Evolutionary conservation across 2,888 invertebrate species (phyloP).

Genomic region (Alsophila aescularia): DNA sequence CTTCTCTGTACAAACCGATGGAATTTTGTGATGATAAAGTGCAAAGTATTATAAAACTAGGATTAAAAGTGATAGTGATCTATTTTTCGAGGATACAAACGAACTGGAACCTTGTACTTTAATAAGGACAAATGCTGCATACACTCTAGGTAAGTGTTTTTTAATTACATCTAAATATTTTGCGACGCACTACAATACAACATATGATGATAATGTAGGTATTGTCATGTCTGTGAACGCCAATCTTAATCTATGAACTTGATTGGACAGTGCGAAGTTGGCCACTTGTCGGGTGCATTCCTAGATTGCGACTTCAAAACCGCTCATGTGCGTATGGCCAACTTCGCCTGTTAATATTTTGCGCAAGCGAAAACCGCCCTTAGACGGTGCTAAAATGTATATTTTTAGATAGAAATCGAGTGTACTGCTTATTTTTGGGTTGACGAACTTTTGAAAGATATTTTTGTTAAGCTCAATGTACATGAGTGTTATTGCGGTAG

Average conservation of each 20-base stretch:
- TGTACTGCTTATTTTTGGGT: slow-evolving; percentile 59
- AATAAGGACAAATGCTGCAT: slow-evolving; percentile 71
- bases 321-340: slow-evolving; percentile 58
- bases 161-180: slow-evolving; percentile 28
- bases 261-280: slow-evolving; percentile 71
- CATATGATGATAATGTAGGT: slow-evolving; percentile 41
- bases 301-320: slow-evolving; percentile 67
- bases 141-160: slow-evolving; percentile 63
- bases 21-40: slow-evolving; percentile 78
- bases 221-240: slow-evolving; percentile 62
- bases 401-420: slow-evolving; percentile 49
- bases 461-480: slow-evolving; percentile 56
- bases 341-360: slow-evolving; percentile 42
- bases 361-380: slow-evolving; percentile 50
- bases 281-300: slow-evolving; percentile 67
- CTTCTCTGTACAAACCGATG: slow-evolving; percentile 71
- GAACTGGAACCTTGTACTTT: slow-evolving; percentile 47
- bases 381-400: slow-evolving; percentile 36
- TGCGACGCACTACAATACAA: slow-evolving; percentile 24
- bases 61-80: slow-evolving; percentile 63
- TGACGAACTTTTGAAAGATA: slow-evolving; percentile 67
- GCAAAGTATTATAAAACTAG: slow-evolving; percentile 71
- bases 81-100: slow-evolving; percentile 45
- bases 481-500: slow-evolving; percentile 55
- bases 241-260: slow-evolving; percentile 84